These are phyloP conservation scores for Propithecus perrieri DNA, from an alignment of 2,797 vertebrate species.

Conservation along the genomic window DNA sequence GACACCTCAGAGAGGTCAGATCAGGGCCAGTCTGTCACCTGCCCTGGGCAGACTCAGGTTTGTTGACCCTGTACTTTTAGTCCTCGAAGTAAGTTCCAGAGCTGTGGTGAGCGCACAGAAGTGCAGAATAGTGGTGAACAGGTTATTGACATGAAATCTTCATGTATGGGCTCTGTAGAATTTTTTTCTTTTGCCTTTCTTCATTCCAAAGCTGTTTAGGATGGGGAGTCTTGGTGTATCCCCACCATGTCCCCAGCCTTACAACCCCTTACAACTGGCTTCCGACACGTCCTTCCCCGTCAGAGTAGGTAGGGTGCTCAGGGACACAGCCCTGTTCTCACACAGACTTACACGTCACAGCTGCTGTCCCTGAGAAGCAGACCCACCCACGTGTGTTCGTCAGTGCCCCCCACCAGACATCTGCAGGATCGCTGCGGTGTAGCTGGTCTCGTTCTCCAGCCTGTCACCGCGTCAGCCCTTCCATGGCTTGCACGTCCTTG, in stretches of 20 bases:
- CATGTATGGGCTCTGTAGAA: not conserved
- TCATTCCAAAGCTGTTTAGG: not conserved
- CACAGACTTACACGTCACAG: fast-evolving
- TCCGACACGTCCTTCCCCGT: not conserved
- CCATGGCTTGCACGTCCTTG: not conserved
- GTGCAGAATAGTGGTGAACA: not conserved
- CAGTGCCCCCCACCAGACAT: not conserved
- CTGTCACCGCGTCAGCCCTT: not conserved
- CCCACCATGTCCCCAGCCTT: fast-evolving
- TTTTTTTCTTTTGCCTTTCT: not conserved
- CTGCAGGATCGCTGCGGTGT: not conserved
- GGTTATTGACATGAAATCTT: not conserved
- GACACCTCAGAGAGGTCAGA: not conserved
- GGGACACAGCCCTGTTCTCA: not conserved
- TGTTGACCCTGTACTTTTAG: not conserved
- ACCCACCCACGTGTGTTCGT: not conserved
- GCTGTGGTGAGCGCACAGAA: too few relatives aligned
- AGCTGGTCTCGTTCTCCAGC: not conserved
- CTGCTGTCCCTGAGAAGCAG: not conserved
- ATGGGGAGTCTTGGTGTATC: fast-evolving
- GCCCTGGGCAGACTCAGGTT: too few relatives aligned
- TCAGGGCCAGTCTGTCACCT: too few relatives aligned
- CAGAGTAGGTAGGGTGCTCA: not conserved
- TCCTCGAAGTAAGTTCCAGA: not conserved
- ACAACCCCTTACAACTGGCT: too few relatives aligned